These are phyloP conservation scores for Talpa occidentalis DNA, from an alignment of 2,113 vertebrate genomes.

Conservation along the genomic window DNA sequence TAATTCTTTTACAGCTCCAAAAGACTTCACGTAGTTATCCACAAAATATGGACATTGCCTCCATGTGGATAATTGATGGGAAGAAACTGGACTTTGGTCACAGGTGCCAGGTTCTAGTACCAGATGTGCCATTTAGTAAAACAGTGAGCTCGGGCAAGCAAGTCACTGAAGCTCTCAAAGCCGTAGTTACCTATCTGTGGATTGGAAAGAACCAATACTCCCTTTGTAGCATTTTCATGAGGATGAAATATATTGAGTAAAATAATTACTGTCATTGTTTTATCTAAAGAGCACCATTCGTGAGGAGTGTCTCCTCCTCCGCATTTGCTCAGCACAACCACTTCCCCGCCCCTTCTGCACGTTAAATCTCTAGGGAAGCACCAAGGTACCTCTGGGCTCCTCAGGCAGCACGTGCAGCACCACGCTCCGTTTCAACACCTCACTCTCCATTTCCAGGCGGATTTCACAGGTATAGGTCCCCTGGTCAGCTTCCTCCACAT, in stretches of 20 bases:
- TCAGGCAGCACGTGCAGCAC: slow-evolving; percentile 67
- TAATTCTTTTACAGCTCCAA: background rate
- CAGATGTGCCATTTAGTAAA: background rate
- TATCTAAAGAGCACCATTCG: background rate
- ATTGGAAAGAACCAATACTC: background rate
- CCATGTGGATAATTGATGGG: background rate
- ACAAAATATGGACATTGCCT: background rate
- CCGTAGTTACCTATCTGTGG: background rate
- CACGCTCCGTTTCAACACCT: slow-evolving; percentile 76
- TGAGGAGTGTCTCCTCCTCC: background rate
- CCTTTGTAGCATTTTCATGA: background rate
- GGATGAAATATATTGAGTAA: background rate
- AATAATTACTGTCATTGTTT: background rate
- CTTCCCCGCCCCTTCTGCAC: background rate
- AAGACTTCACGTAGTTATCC: background rate
- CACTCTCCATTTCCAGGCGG: slow-evolving; percentile 69
- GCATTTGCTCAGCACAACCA: background rate
- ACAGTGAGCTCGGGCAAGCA: background rate
- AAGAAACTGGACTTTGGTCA: background rate
- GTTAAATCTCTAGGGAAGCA: background rate
- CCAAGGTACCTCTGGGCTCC: background rate
- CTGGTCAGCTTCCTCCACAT: slow-evolving; percentile 87
- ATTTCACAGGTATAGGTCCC: slow-evolving; percentile 92
- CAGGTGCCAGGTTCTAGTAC: background rate
- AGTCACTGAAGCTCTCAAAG: background rate